Evolutionary conservation across 2,888 invertebrate genomes (phyloP).

Genomic region (Myathropa florea): DNA sequence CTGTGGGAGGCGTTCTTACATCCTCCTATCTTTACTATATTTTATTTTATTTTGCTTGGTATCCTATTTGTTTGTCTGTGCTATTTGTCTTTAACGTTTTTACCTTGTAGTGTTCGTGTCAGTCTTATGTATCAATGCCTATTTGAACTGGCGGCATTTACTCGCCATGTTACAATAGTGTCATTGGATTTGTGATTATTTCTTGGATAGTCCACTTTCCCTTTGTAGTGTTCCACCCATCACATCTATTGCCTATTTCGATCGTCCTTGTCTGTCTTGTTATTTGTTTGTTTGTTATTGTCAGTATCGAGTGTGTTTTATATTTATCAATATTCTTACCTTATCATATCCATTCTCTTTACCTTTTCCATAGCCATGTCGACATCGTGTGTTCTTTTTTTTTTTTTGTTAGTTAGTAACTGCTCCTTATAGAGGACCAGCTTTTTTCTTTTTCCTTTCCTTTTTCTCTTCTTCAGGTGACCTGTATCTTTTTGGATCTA

Average conservation of each 20-base stretch:
- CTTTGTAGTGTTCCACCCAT: background rate
- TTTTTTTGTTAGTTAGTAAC: background rate
- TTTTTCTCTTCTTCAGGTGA: background rate
- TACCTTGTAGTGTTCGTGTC: background rate
- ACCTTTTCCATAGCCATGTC: background rate
- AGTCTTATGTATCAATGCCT: background rate
- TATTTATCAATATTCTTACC: background rate
- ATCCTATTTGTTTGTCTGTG: background rate
- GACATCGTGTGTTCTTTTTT: no score
- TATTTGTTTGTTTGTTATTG: background rate
- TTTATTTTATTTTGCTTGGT: no score
- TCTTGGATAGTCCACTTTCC: background rate
- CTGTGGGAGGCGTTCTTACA: no score
- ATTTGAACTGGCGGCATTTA: background rate
- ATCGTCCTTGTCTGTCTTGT: background rate
- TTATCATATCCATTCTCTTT: background rate
- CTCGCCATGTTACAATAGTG: conserved; percentile 6
- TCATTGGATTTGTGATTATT: conserved; percentile 3
- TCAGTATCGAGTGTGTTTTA: background rate
- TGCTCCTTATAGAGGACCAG: no score
- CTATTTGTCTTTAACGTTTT: background rate
- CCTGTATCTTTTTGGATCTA: background rate
- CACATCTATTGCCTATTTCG: no score
- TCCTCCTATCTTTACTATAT: no score
- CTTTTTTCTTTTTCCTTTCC: background rate